Percentiles rank a stretch among this genome's conserved stretches.
Evolutionary conservation across 2,888 invertebrate species (phyloP).

Genomic region (Periphyllus acericola): DNA sequence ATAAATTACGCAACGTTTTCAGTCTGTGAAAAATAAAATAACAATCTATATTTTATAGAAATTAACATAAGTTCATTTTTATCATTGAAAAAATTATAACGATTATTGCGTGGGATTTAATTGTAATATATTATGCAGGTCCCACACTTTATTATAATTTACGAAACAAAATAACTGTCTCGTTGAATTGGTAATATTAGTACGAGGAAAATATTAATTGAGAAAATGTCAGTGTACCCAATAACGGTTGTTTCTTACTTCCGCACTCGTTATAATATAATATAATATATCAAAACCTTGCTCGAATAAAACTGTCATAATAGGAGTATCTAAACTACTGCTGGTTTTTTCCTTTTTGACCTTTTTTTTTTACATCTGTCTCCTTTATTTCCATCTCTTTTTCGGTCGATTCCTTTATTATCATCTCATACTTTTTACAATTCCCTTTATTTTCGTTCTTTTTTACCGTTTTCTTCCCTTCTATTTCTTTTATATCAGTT

Average conservation of each 20-base stretch:
- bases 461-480: not conserved
- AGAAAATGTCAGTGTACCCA: not conserved
- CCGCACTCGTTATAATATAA: not conserved
- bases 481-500: not conserved
- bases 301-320: not conserved
- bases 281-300: not conserved
- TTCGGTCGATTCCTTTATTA: not conserved
- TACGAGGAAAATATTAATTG: not conserved
- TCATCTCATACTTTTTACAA: not conserved
- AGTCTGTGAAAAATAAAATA: not conserved
- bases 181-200: not conserved
- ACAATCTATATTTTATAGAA: not conserved
- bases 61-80: not conserved
- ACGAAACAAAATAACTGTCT: not conserved
- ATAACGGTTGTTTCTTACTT: not conserved
- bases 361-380: not conserved
- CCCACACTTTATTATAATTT: not conserved
- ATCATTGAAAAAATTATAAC: not conserved
- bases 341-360: too few relatives aligned
- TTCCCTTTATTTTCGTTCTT: not conserved
- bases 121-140: not conserved
- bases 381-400: not conserved
- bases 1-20: not conserved
- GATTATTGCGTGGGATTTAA: not conserved
- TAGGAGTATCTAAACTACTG: too few relatives aligned